Percentiles rank a stretch among this genome's conserved stretches.
phyloP scores from a whole-genome alignment of 2,797 vertebrate species.

The Acestrorhynchus altus region DNA sequence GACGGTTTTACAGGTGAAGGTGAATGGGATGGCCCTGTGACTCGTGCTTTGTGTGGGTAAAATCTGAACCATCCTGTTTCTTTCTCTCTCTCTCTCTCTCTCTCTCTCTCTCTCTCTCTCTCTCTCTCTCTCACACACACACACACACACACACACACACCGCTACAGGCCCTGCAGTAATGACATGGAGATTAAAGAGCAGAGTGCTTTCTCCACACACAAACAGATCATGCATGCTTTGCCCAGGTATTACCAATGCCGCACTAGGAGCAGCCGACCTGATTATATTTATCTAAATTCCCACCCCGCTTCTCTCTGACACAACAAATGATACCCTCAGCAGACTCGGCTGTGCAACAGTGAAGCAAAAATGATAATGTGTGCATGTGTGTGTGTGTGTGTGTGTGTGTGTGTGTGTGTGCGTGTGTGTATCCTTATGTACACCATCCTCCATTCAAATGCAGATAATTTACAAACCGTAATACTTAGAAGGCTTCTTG shows the following conservation, averaged over 20 bases:
- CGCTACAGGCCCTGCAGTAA: conserved; percentile 39
- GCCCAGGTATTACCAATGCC: conserved; percentile 43
- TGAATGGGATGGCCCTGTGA: conserved; percentile 13
- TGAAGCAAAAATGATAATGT: conserved; percentile 18
- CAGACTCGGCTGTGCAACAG: conserved; percentile 14
- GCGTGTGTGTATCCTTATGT: background rate
- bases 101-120: too few species aligned
- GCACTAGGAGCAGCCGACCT: conserved; percentile 39
- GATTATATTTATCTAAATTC: conserved; percentile 49
- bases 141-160: conserved; percentile 11
- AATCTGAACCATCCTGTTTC: conserved; percentile 17
- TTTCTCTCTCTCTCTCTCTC: background rate
- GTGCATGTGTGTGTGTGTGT: conserved; percentile 4
- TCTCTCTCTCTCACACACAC: too few species aligned
- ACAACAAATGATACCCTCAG: conserved; percentile 47
- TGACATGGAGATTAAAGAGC: conserved; percentile 59
- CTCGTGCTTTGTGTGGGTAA: conserved; percentile 32
- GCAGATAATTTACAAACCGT: conserved; percentile 8
- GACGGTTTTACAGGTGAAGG: conserved; percentile 24
- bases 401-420: conserved; percentile 15
- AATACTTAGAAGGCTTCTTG: background rate
- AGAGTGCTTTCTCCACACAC: conserved; percentile 26
- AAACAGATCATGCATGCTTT: conserved; percentile 45
- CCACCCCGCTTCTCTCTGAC: conserved; percentile 34
- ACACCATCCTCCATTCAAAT: background rate